phyloP scores from a whole-genome alignment of 2,113 vertebrate species.

The Leptosomus discolor region DNA sequence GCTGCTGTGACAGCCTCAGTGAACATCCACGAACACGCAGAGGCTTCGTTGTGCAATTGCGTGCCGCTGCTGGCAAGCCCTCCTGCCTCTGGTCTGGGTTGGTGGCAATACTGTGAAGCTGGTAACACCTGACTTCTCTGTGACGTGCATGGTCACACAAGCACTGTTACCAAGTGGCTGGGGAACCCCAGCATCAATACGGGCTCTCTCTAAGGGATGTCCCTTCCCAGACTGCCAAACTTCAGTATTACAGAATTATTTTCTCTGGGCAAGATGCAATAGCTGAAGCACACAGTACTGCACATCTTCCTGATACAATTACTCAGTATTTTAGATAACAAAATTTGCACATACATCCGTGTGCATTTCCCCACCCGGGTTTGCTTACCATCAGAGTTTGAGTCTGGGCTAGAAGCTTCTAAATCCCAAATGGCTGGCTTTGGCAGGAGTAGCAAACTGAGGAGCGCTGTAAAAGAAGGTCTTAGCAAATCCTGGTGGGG shows the following conservation, averaged over 20 bases:
- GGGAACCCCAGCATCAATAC: background rate
- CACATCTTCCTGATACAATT: background rate
- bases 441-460: background rate
- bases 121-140: background rate
- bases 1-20: background rate
- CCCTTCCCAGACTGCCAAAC: background rate
- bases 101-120: rapidly evolving
- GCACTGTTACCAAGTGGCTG: background rate
- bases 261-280: background rate
- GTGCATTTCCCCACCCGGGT: background rate
- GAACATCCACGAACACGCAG: background rate
- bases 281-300: background rate
- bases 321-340: background rate
- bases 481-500: background rate
- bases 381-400: background rate
- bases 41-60: background rate
- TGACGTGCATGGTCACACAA: background rate
- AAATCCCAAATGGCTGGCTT: background rate
- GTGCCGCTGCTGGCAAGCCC: background rate
- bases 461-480: background rate
- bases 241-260: background rate
- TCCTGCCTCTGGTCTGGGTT: background rate
- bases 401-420: background rate
- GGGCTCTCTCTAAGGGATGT: background rate
- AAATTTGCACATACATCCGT: background rate